A percentile compares a stretch with the other conserved stretches of the same genome.
Conservation (phyloP, 2,113 vertebrate genomes). For the Tragelaphus imberbis region DNA sequence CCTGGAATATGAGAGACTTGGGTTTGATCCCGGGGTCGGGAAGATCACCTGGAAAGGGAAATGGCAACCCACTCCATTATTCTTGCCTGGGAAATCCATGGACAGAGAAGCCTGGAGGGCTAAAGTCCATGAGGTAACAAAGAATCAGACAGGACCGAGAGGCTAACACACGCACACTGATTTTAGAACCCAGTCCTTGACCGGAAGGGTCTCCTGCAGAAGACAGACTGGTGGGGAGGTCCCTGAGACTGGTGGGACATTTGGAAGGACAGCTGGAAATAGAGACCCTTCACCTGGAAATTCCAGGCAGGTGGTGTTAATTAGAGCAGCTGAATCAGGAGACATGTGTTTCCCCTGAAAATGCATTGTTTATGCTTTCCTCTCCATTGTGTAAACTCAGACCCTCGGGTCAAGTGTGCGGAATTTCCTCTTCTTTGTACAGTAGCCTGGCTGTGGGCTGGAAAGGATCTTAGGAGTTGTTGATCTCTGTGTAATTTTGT, state of each 20-base stretch:
- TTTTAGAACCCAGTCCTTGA: not conserved
- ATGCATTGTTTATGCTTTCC: not conserved
- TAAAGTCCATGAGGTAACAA: not conserved
- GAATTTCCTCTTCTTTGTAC: not conserved
- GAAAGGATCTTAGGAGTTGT: not conserved
- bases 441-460: not conserved
- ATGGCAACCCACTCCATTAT: not conserved
- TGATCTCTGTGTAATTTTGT: not conserved
- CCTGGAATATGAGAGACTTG: not conserved
- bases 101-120: not conserved
- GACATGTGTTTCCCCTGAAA: not conserved
- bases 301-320: not conserved
- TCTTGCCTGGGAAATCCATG: not conserved
- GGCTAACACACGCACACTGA: not conserved
- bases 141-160: not conserved
- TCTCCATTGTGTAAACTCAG: not conserved
- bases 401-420: not conserved
- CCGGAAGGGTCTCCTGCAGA: not conserved
- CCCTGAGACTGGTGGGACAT: not conserved
- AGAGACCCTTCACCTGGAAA: slow-evolving; percentile 16
- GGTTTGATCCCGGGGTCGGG: not conserved
- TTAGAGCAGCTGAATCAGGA: not conserved
- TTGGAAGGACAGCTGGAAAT: not conserved
- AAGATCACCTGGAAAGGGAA: not conserved
- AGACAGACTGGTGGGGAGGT: not conserved